Evolutionary conservation across 2,113 vertebrate species (phyloP).

Genomic region (Erpornis zantholeuca): DNA sequence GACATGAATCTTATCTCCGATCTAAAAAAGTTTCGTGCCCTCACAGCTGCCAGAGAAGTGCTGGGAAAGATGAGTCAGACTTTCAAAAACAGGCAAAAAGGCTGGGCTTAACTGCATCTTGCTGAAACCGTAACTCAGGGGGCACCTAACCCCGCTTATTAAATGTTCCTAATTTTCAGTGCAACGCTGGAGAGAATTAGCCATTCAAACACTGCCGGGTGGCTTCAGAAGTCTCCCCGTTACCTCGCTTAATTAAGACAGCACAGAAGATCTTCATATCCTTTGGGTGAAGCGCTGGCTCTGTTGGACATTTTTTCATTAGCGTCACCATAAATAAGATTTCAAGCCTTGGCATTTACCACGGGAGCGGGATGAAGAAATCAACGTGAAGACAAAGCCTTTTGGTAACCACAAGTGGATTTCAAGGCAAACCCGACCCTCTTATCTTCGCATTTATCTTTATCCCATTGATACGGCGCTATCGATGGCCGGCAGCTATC

Average conservation of each 20-base stretch:
- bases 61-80: slow-evolving; percentile 51
- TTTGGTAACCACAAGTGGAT: slow-evolving; percentile 55
- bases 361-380: slow-evolving; percentile 32
- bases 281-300: slow-evolving; percentile 35
- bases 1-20: not conserved
- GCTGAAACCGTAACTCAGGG: not conserved
- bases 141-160: not conserved
- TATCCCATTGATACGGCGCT: slow-evolving; percentile 56
- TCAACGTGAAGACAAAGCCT: slow-evolving; percentile 19
- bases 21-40: slow-evolving; percentile 29
- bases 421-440: slow-evolving; percentile 36
- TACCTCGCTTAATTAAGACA: slow-evolving; percentile 52
- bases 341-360: slow-evolving; percentile 55
- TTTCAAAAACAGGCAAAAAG: not conserved
- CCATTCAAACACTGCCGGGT: not conserved
- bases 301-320: slow-evolving; percentile 16
- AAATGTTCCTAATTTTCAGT: slow-evolving; percentile 18
- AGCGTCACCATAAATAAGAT: slow-evolving; percentile 58
- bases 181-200: not conserved
- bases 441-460: slow-evolving; percentile 61
- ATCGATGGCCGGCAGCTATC: slow-evolving; percentile 47
- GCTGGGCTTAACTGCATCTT: not conserved
- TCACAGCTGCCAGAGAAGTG: slow-evolving; percentile 48
- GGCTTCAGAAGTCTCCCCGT: not conserved
- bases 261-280: not conserved